Evolutionary conservation across 2,113 vertebrate species (phyloP), one percentile per base, ranked within the genome.

Genomic region (Zosterops lateralis): DNA sequence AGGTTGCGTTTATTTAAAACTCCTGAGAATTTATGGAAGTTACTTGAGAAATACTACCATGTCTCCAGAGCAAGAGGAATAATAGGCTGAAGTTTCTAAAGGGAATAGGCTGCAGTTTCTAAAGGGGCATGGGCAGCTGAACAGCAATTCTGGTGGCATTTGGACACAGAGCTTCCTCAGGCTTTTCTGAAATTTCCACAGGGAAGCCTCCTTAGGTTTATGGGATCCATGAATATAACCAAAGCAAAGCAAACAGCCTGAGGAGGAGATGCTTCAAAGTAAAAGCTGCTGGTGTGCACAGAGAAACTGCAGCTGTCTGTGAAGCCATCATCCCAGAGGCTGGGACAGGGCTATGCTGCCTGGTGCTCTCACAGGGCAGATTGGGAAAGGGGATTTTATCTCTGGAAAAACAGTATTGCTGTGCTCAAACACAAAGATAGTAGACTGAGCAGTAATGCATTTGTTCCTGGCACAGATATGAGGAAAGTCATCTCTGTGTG

Each of bases 381-480:
- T 4, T 0, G 3, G 18, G 3, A 7, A 28, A 18, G 16, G 5
- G 7, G 29, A 3, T 3, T 40, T 79, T 68, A 42, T 48, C 29
- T 14, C 32, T 32, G n/a, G 38, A 38, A 38, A 38, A 38, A 38
- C 38, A 38, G 38, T 38, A 38, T 38, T 38, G 38, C 38, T 38
- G 38, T 38, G 38, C 38, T 38, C 38, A 38, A 38, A 38, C 38
- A 38, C 53, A 15, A 21, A 81, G 64, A 73, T 14, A 29, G 26
- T 2, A 64, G 73, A 15, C 38, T 40, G 66, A 89, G 70, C 68
- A 81, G 65, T n/a, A 42, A 1, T 61, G 60, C 10, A 4, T 83
- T 90, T 68, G n/a, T 64, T 67, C 60, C 22, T 88, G 83, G 76
- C 53, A 5, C 19, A 53, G 25, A 48, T 26, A n/a, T 29, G 45